Base-by-base conservation (phyloP, 1,140 invertebrate genomes). In the Drosophila athabasca region DNA sequence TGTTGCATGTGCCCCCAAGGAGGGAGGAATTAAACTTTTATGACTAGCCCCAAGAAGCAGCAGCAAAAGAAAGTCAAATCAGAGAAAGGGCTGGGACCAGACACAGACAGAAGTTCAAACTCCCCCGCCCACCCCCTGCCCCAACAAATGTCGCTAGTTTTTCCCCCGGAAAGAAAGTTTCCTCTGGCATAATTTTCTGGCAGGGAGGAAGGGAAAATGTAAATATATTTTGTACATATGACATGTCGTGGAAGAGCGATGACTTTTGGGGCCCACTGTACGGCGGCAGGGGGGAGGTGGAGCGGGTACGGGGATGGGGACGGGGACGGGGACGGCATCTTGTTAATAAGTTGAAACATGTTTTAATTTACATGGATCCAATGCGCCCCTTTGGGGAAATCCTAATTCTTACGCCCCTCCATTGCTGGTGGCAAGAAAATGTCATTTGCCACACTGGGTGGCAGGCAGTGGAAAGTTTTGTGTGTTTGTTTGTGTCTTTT, bases 341-440 rank as follows among this genome's bases (percentile, higher is more conserved):
- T 88, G 83, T 88, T 88, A 88, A 88, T 88, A 88, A 88, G 76
- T 88, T 78, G 72, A 77, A 39, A 73, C 83, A 88, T 88, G 83
- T 73, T 88, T 87, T 88, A 88, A 88, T 88, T 83, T 87, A 73
- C 79, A 87, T 74, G 75, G 50, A 61, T 53, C 68, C 62, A 71
- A 29, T 44, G 39, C 4, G 53, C 11, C 8, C 43, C 55, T 55
- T 65, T 51, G 43, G 44, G 39, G 9, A 43, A 19, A 11, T n/a
- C 17, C 11, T 5, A 9, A 31, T n/a, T 7, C 53, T 49, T 31
- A 19, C 29, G 44, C 0, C 15, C 31, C 24, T 41, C 9, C 39
- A 35, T 9, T 6, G 64, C 54, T 48, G 51, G 35, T 13, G 50
- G 39, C 35, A 31, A n/a, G 65, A 26, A 55, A 46, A 71, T 72